Base-by-base conservation (phyloP, 53 echinoderm and acorn worm species). In the Stichopus horrens region DNA sequence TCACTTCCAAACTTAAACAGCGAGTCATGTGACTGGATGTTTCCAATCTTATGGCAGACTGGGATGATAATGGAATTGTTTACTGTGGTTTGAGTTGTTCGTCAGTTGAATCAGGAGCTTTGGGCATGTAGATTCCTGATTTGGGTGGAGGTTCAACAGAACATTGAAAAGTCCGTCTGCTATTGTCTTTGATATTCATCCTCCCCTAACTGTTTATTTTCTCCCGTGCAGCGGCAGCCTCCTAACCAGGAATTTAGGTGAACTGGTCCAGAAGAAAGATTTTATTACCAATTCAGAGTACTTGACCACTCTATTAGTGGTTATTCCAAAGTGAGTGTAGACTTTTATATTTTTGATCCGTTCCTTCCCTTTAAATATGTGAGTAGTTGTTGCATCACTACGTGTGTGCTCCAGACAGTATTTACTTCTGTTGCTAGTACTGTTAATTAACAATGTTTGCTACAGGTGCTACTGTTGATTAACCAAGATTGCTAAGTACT, bases 171-270 rank as follows among this genome's bases (percentile, higher is more conserved):
- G 37, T 37, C 37, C 37, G 0, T 37, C 37, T 37, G 37, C 37
- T 37, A 37, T 37, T 37, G 2, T 37, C 37, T 37, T 37, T 37
- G 37, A 37, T 2, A 2, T 37, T 37, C 37, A 37, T 37, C 37
- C 37, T 37, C 37, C 37, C n/a, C 13, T 76, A 23, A 10, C 51
- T 56, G 4, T 79, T 53, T 23, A 5, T 52, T 54, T 74, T 0
- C 0, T 86, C 23, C 82, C 60, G 75, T 65, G 53, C 91, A 96
- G 97, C 58, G 97, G 97, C 65, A 97, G 97, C 77, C 74, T 97
- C 13, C 78, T 97, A 59, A 95, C 97, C 7, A 91, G 97, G 87
- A 97, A 95, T 85, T 89, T 97, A 73, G 97, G 97, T 23, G 97
- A 97, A 81, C 86, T 97, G 9, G 97, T 97, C 20, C 92, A 95